Conservation (phyloP, 1,140 invertebrate species). For the Chionoecetes opilio region DNA sequence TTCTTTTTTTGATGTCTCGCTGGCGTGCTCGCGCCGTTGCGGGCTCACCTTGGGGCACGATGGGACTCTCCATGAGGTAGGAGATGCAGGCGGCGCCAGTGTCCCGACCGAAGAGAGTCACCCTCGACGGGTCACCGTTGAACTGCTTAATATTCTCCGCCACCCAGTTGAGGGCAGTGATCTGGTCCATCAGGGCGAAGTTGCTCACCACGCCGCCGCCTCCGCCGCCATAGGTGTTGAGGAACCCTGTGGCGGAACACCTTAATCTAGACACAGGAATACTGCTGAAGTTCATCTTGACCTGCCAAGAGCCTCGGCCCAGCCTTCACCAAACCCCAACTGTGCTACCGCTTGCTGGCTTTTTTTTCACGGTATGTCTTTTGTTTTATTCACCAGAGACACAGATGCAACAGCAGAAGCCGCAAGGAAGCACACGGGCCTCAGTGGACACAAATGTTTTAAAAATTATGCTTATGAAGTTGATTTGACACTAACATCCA, state of each 20-base stretch:
- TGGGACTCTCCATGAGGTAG: constrained; percentile 93
- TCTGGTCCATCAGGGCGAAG: constrained; percentile 90
- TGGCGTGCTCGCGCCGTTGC: background rate
- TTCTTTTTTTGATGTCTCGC: background rate
- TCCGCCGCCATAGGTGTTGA: constrained; percentile 87
- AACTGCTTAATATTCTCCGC: constrained; percentile 91
- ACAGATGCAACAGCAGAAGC: background rate
- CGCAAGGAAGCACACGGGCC: background rate
- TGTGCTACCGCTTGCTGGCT: background rate
- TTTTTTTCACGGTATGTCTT: background rate
- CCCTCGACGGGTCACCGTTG: constrained; percentile 90
- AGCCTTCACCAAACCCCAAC: background rate
- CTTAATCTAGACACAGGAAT: background rate
- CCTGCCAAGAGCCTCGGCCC: background rate
- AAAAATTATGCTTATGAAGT: background rate
- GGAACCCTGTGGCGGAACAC: constrained; percentile 87
- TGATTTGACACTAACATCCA: constrained; percentile 11
- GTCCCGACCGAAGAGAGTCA: constrained; percentile 97
- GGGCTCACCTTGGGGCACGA: constrained; percentile 83
- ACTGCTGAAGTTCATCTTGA: background rate
- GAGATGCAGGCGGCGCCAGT: constrained; percentile 96
- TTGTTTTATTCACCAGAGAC: background rate
- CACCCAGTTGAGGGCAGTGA: constrained; percentile 90
- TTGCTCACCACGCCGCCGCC: constrained; percentile 87
- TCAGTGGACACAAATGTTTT: background rate